Percentiles rank a stretch among this genome's conserved stretches.
These are phyloP conservation scores for Atractosteus spatula DNA, from an alignment of 2,113 vertebrate species.

Conservation along the genomic window DNA sequence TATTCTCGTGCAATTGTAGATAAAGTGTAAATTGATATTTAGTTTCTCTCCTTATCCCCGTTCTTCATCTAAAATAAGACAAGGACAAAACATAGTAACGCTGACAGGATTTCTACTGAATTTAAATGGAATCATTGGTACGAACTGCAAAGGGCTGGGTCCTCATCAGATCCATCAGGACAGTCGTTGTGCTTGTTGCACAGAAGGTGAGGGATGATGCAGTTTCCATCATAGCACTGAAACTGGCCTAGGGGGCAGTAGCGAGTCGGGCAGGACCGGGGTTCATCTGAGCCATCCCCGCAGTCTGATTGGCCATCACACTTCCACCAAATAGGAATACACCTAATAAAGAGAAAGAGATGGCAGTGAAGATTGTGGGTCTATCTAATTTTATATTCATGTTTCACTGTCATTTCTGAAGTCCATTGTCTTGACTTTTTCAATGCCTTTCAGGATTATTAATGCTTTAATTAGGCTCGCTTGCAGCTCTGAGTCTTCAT, in stretches of 20 bases:
- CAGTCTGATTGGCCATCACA: conserved; percentile 61
- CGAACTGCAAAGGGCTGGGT: conserved; percentile 65
- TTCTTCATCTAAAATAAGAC: too few species aligned
- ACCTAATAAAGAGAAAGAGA: conserved; percentile 30
- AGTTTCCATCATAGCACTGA: conserved; percentile 62
- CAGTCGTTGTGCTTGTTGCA: conserved; percentile 53
- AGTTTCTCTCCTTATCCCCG: too few species aligned
- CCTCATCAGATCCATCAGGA: conserved; percentile 61
- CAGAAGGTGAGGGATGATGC: conserved; percentile 53
- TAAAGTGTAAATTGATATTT: too few species aligned
- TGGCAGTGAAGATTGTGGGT: not conserved
- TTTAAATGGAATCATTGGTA: not conserved
- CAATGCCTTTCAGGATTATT: too few species aligned
- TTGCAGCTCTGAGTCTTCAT: too few species aligned
- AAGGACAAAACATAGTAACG: too few species aligned
- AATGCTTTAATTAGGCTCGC: too few species aligned
- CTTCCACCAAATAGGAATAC: conserved; percentile 65
- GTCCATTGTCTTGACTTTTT: too few species aligned
- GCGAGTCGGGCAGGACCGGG: conserved; percentile 54
- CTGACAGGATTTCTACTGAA: too few species aligned
- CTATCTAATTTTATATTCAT: too few species aligned
- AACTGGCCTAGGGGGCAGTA: conserved; percentile 54
- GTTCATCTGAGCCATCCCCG: conserved; percentile 58
- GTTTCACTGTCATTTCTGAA: too few species aligned
- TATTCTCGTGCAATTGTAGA: too few species aligned